A percentile compares a stretch with the other conserved stretches of the same genome.
Evolutionary conservation across 1,140 invertebrate genomes (phyloP).

Genomic region (Lysiphlebus fabarum): DNA sequence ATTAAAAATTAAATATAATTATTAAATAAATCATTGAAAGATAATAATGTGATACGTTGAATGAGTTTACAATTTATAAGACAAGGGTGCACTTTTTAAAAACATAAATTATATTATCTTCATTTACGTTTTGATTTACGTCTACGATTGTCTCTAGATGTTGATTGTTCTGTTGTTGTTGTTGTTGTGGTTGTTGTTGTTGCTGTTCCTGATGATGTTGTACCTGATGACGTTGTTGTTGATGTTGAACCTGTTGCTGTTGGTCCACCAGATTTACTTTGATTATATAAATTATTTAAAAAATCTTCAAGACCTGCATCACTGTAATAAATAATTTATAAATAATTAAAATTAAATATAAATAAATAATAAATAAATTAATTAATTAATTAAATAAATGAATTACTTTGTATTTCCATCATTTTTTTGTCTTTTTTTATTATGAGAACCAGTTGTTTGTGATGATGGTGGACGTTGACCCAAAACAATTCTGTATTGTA

Average conservation of each 20-base stretch:
- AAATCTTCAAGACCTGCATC: conserved; percentile 65
- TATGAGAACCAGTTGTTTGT: conserved; percentile 33
- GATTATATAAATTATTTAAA: conserved; percentile 61
- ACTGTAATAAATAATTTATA: conserved; percentile 47
- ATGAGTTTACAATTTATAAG: conserved; percentile 6
- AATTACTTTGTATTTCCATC: conserved; percentile 38
- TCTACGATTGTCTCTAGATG: conserved; percentile 44
- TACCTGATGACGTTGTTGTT: conserved; percentile 38
- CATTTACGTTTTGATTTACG: conserved; percentile 55
- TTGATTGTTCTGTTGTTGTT: conserved; percentile 10
- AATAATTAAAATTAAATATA: conserved; percentile 22
- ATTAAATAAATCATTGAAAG: conserved; percentile 1
- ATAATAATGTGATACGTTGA: neutral
- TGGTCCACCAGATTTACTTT: conserved; percentile 42
- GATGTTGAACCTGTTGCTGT: conserved; percentile 34
- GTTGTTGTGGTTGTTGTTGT: no score
- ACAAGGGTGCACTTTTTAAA: conserved; percentile 9
- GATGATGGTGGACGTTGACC: conserved; percentile 62
- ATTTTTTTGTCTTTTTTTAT: conserved; percentile 45
- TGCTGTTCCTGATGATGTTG: no score
- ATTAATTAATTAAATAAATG: neutral
- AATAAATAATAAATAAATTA: neutral
- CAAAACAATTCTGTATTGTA: conserved; percentile 88
- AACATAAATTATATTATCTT: conserved; percentile 38
- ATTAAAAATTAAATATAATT: neutral